Evolutionary conservation across 2,113 vertebrate genomes (phyloP).

Genomic region (Lepus americanus): DNA sequence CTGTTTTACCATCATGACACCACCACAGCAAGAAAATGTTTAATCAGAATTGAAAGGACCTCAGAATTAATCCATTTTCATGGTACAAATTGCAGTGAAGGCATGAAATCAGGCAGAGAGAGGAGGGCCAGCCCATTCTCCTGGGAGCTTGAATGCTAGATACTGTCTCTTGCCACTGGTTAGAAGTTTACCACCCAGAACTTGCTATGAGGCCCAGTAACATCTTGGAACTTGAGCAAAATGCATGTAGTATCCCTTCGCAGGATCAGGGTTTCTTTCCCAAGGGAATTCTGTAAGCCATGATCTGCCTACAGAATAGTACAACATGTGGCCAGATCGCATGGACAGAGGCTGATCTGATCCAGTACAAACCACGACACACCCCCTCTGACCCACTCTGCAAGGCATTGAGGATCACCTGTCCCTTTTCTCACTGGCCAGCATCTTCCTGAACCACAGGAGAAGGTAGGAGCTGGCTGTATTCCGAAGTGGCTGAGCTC

Average conservation of each 20-base stretch:
- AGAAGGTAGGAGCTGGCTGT: background rate
- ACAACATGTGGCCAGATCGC: background rate
- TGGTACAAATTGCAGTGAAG: constrained; percentile 80
- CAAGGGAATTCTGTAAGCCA: background rate
- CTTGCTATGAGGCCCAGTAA: background rate
- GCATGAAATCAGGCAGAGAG: constrained; percentile 82
- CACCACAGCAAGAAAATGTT: constrained; percentile 79
- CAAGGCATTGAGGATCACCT: background rate
- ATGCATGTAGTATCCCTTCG: background rate
- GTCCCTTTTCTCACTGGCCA: fast-evolving
- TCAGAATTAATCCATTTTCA: constrained; percentile 84
- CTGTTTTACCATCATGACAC: constrained; percentile 83
- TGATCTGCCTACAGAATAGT: background rate
- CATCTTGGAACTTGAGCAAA: background rate
- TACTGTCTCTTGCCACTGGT: background rate
- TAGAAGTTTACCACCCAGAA: background rate
- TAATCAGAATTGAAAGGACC: constrained; percentile 82
- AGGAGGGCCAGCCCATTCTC: constrained; percentile 22
- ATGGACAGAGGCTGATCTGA: background rate
- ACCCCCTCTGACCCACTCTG: background rate
- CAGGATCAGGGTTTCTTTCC: background rate
- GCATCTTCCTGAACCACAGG: background rate
- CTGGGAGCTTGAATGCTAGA: background rate
- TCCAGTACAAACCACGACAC: no score
- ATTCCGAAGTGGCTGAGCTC: background rate